Conservation (phyloP, 1,140 invertebrate species). For the Drosophila ficusphila region DNA sequence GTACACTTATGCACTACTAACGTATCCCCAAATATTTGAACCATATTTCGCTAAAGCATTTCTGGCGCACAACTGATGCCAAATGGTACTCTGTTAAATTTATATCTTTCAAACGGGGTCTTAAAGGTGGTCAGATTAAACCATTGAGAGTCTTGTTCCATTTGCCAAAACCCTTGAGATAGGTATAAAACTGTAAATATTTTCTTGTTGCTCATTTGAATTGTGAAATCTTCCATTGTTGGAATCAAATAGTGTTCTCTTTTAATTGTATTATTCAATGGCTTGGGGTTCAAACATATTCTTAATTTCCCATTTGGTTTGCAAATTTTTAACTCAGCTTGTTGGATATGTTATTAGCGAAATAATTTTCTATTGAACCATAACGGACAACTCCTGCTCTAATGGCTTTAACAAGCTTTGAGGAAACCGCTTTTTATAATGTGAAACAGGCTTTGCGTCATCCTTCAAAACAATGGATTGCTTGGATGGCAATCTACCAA, state of each 20-base stretch:
- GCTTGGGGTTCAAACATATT: slow-evolving; percentile 32
- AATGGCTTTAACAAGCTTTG: slow-evolving; percentile 40
- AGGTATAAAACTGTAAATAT: slow-evolving; percentile 31
- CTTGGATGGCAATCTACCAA: not conserved
- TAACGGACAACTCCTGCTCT: not conserved
- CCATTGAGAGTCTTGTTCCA: slow-evolving; percentile 23
- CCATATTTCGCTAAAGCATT: slow-evolving; percentile 69
- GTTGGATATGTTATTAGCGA: not conserved
- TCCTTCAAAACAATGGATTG: not conserved
- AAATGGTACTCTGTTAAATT: slow-evolving; percentile 62
- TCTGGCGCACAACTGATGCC: slow-evolving; percentile 79
- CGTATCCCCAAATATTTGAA: not conserved
- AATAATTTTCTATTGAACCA: not conserved
- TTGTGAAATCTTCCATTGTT: slow-evolving; percentile 43
- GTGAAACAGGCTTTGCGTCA: not conserved
- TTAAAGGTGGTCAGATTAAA: slow-evolving; percentile 42
- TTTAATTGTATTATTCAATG: slow-evolving; percentile 29
- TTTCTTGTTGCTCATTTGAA: slow-evolving; percentile 9
- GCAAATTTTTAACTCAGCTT: not conserved
- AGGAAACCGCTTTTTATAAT: slow-evolving; percentile 4
- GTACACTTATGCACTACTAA: not conserved
- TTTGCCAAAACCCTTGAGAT: slow-evolving; percentile 25
- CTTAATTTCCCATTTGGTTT: not conserved
- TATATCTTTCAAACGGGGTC: slow-evolving; percentile 45
- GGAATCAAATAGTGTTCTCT: slow-evolving; percentile 44